Evolutionary conservation across 2,888 invertebrate genomes (phyloP).

Genomic region (Epirrita christyi): DNA sequence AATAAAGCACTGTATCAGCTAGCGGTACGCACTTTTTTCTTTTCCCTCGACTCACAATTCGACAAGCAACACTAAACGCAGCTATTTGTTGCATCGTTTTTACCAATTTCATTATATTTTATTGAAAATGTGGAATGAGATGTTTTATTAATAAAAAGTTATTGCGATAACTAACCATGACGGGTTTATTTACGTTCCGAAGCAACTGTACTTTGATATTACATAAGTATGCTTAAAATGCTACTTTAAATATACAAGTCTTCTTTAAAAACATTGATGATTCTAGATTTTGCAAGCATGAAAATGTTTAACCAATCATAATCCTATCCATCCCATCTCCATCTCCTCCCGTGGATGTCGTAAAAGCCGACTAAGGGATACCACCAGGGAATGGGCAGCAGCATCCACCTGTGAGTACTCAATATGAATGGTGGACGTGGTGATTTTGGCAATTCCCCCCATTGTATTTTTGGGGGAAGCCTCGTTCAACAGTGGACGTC

Average conservation of each 20-base stretch:
- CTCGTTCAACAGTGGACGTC: too few species aligned
- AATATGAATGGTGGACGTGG: too few species aligned
- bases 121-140: constrained; percentile 29
- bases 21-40: constrained; percentile 79
- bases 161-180: constrained; percentile 21
- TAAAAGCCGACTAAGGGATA: too few species aligned
- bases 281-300: background rate
- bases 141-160: constrained; percentile 19
- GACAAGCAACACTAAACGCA: constrained; percentile 52
- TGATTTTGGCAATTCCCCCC: too few species aligned
- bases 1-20: constrained; percentile 81
- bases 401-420: too few species aligned
- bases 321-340: too few species aligned
- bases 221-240: constrained; percentile 11
- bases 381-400: too few species aligned
- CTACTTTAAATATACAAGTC: background rate
- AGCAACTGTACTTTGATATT: constrained; percentile 18
- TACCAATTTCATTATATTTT: constrained; percentile 20
- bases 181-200: constrained; percentile 19
- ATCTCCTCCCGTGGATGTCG: too few species aligned
- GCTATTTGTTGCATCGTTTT: constrained; percentile 37
- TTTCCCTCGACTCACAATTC: constrained; percentile 58
- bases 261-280: background rate
- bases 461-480: too few species aligned
- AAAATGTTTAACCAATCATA: background rate